A percentile compares a stretch with the other conserved stretches of the same genome.
Conservation (phyloP, 2,888 invertebrate genomes). For the Drosophila siamana region DNA sequence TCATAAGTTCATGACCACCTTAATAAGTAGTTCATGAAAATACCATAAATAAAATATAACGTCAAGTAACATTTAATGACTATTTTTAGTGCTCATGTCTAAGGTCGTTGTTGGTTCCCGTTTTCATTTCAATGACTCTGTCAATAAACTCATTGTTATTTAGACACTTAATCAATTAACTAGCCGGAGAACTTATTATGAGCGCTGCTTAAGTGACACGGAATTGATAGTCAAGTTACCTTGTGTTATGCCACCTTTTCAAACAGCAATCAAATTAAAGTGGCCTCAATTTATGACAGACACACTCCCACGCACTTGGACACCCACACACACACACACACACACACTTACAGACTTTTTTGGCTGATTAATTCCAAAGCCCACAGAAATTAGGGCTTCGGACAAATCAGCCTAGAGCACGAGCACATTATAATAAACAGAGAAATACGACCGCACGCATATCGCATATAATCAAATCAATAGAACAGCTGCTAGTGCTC, state of each 20-base stretch:
- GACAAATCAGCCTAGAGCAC: slow-evolving; percentile 53
- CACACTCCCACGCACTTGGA: not conserved
- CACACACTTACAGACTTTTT: not conserved
- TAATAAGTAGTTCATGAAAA: no score
- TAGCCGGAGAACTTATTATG: not conserved
- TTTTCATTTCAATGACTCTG: not conserved
- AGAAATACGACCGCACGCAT: slow-evolving; percentile 10
- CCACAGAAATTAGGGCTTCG: slow-evolving; percentile 37
- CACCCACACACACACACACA: slow-evolving; percentile 1
- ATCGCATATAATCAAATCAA: slow-evolving; percentile 58
- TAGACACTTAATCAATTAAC: slow-evolving; percentile 9
- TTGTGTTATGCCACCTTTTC: slow-evolving; percentile 43
- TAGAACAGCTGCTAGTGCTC: slow-evolving; percentile 30
- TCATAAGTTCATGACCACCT: no score
- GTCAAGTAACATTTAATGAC: not conserved
- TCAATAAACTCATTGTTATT: not conserved
- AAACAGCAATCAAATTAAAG: slow-evolving; percentile 59
- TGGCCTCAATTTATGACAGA: slow-evolving; percentile 31
- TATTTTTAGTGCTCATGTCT: not conserved
- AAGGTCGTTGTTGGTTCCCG: not conserved
- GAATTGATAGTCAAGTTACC: slow-evolving; percentile 8
- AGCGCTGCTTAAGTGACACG: not conserved
- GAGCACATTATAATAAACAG: slow-evolving; percentile 29
- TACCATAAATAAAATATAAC: no score
- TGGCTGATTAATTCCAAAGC: not conserved